These are phyloP conservation scores for Aurelia aurita complex sp. Pacific DNA, from an alignment of 30 jellyfish, hydroid and myxozoan genomes.

Conservation along the genomic window DNA sequence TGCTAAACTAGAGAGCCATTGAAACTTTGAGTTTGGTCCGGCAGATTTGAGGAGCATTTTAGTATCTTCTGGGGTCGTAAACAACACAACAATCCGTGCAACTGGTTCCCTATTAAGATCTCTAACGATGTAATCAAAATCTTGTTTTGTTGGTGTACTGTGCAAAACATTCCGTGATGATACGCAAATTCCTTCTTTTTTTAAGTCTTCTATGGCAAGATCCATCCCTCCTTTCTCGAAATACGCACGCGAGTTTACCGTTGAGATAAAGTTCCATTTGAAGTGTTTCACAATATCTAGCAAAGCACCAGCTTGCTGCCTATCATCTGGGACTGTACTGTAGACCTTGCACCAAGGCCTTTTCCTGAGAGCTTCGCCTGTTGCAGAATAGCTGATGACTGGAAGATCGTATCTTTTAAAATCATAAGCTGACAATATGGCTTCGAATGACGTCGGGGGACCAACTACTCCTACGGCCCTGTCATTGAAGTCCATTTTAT, in stretches of 20 bases:
- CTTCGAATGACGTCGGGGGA: conserved; percentile 46
- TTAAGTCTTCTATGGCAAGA: background rate
- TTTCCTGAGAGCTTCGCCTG: conserved; percentile 30
- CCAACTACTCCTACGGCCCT: conserved; percentile 19
- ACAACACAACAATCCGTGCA: conserved; percentile 17
- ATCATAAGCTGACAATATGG: background rate
- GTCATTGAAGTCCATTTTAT: no score
- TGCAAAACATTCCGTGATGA: conserved; percentile 15
- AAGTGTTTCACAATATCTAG: conserved; percentile 17
- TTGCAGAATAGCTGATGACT: conserved; percentile 43
- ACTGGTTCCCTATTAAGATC: background rate
- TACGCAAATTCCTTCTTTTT: conserved; percentile 19
- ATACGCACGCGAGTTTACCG: conserved; percentile 27
- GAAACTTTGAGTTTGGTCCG: background rate
- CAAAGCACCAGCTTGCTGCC: conserved; percentile 17
- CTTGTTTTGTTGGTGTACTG: background rate
- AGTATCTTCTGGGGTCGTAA: conserved; percentile 41
- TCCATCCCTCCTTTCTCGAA: conserved; percentile 46
- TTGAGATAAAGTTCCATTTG: conserved; percentile 53
- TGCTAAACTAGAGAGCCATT: background rate
- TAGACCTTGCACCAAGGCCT: background rate
- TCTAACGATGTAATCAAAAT: conserved; percentile 3
- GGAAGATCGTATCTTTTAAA: conserved; percentile 9
- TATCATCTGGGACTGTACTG: conserved; percentile 50
- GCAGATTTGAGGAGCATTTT: conserved; percentile 34